phyloP scores from a whole-genome alignment of 2,113 vertebrate species.

The Pongo pygmaeus region DNA sequence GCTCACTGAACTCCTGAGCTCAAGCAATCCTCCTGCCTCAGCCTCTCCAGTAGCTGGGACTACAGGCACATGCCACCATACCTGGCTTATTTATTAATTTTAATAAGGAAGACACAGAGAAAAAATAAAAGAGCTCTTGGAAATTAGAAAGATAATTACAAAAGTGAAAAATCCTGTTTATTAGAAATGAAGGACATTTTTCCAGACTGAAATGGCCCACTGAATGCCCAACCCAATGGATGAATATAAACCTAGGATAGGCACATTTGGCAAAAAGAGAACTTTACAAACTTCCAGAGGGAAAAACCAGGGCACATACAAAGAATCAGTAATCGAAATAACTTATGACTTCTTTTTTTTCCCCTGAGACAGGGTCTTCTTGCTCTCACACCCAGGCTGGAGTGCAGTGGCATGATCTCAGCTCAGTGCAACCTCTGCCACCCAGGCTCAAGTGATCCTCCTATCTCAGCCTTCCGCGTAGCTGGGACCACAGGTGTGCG shows the following conservation, averaged over 20 bases:
- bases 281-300: not conserved
- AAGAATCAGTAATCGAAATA: constrained; percentile 4
- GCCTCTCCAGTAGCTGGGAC: not conserved
- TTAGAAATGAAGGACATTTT: not conserved
- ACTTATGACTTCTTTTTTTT: not conserved
- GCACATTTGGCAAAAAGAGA: not conserved
- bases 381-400: not conserved
- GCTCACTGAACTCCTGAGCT: not conserved
- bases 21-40: not conserved
- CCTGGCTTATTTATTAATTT: not conserved
- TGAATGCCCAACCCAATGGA: not conserved
- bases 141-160: not conserved
- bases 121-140: not conserved
- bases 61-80: not conserved
- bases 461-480: too few species aligned
- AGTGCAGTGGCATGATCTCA: not conserved
- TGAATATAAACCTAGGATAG: not conserved
- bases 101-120: not conserved
- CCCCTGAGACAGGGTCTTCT: not conserved
- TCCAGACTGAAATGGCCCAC: not conserved
- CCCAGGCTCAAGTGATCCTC: too few species aligned
- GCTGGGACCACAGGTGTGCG: too few species aligned
- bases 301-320: not conserved
- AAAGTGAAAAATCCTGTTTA: not conserved
- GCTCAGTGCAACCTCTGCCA: too few species aligned